These are phyloP conservation scores for Mus pahari DNA, from an alignment of 2,113 vertebrate genomes.

Conservation along the genomic window DNA sequence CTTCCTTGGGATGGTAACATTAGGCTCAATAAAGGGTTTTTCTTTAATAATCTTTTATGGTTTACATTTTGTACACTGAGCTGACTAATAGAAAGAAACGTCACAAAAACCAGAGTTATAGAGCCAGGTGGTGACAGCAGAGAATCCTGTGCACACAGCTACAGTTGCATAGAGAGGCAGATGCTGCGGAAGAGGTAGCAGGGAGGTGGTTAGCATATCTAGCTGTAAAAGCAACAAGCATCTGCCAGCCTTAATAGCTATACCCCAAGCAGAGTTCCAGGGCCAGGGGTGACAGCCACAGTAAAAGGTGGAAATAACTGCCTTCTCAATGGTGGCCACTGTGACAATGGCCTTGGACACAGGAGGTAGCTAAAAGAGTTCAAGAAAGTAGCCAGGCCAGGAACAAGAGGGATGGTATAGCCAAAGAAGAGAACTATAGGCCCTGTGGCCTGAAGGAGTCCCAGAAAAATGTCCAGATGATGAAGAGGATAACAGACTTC, in stretches of 20 bases:
- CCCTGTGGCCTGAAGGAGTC: background rate
- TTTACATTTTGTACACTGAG: background rate
- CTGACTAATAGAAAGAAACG: background rate
- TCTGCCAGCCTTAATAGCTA: background rate
- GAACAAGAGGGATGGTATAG: background rate
- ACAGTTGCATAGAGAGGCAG: background rate
- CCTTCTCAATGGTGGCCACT: background rate
- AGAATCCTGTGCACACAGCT: background rate
- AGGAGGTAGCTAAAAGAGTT: background rate
- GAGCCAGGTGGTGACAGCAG: background rate
- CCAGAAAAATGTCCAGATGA: background rate
- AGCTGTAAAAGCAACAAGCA: background rate
- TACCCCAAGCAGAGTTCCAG: background rate
- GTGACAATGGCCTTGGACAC: background rate
- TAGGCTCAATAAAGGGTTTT: background rate
- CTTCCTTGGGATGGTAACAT: background rate
- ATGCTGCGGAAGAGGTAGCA: background rate
- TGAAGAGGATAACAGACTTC: conserved; percentile 29
- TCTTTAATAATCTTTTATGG: background rate
- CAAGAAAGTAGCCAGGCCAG: background rate
- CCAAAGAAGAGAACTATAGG: no score
- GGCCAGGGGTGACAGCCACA: background rate
- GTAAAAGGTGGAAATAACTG: background rate
- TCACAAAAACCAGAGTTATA: background rate
- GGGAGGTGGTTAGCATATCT: background rate